Conservation (phyloP, 2,888 invertebrate species). For the Mesoligia furuncula region DNA sequence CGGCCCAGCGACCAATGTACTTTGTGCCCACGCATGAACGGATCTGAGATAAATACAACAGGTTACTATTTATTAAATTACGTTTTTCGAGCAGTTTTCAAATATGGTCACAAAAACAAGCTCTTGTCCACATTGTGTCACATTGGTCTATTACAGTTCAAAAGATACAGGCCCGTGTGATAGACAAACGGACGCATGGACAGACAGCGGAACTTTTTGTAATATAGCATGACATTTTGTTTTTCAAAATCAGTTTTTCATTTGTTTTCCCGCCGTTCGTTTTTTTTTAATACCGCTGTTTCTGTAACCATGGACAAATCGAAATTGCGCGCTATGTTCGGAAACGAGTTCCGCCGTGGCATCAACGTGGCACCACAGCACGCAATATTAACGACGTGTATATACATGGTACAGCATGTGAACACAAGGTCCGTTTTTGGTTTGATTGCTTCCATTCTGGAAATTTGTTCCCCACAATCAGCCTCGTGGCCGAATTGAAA, state of each 20-base stretch:
- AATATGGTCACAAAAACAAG: background rate
- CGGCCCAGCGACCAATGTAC: slow-evolving; percentile 98
- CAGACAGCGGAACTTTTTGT: background rate
- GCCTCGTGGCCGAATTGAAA: background rate
- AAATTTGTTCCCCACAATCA: background rate
- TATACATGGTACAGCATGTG: too few species aligned
- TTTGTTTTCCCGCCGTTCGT: too few species aligned
- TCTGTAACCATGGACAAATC: too few species aligned
- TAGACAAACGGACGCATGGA: background rate
- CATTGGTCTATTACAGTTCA: background rate
- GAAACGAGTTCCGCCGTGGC: too few species aligned
- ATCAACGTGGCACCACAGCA: background rate
- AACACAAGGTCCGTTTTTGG: background rate
- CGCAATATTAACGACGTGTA: background rate
- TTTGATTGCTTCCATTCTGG: background rate
- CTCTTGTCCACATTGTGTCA: background rate
- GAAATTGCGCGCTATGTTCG: too few species aligned
- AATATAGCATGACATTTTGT: background rate
- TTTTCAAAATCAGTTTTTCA: too few species aligned
- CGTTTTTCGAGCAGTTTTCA: too few species aligned
- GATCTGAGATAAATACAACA: slow-evolving; percentile 81
- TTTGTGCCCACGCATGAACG: slow-evolving; percentile 99
- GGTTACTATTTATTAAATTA: too few species aligned
- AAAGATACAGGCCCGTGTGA: background rate
- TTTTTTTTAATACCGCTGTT: too few species aligned